Conservation (phyloP, 2,113 vertebrate species). For the Malaclemys terrapin region DNA sequence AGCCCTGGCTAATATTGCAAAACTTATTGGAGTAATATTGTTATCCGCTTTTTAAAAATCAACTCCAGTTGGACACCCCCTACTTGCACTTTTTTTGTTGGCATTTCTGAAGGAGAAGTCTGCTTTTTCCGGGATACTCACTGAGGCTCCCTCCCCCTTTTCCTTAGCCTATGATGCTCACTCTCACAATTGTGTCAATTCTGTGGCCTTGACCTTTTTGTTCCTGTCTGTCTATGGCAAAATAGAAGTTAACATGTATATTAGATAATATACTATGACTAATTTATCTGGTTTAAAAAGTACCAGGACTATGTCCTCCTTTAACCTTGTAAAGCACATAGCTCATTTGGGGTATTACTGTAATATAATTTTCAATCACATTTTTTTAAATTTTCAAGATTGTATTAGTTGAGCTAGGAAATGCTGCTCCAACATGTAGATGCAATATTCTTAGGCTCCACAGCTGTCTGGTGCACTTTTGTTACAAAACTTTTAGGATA, state of each 20-base stretch:
- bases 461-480: neutral
- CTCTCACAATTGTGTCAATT: neutral
- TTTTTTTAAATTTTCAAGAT: neutral
- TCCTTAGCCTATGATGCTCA: neutral
- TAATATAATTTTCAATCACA: neutral
- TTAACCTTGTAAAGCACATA: neutral
- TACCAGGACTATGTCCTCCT: neutral
- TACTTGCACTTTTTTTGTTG: neutral
- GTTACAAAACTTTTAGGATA: neutral
- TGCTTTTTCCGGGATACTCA: neutral
- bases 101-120: neutral
- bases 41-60: neutral
- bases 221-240: no score
- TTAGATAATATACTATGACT: neutral
- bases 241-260: neutral
- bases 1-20: neutral
- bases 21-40: neutral
- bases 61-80: neutral
- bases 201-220: no score
- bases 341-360: neutral
- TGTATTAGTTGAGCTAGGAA: neutral
- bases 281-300: neutral
- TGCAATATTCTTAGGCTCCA: neutral
- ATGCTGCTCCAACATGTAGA: neutral
- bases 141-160: neutral